Base-by-base conservation (phyloP, 30 jellyfish, hydroid and myxozoan species). In the Sanderia malayensis region DNA sequence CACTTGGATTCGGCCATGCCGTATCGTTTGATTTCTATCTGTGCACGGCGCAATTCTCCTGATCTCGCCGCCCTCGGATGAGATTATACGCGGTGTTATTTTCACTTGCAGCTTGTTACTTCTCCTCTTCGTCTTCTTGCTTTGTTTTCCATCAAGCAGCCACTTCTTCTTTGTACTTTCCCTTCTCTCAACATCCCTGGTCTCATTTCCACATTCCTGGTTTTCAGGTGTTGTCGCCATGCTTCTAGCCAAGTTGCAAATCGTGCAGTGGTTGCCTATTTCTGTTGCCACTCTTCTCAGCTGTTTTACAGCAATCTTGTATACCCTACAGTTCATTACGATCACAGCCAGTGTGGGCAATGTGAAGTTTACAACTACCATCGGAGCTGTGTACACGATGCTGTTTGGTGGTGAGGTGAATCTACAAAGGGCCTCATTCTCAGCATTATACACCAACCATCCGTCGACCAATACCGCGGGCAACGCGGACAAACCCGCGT, bases 401-500 rank as follows among this genome's bases (percentile, higher is more conserved):
- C 87, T 76, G 22, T 44, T 74, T 3, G 79, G 70, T 46, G 47
- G 61, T 8, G 87, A 61, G 4, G 87, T 76, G 64, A 76, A 76
- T 64, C 59, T 64, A 68, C 87, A 76, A 11, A 33, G 44, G 1
- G 87, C 67, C 58, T 76, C 87, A 47, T 76, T 76, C 6, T 67
- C 62, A 7, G 80, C 87, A 34, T 62, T n/a, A 34, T 76, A 76
- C 63, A 59, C 80, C 20, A 76, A 13, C 87, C 87, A 76, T 0
- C 87, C 87, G 26, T 45, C 79, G 20, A 76, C 87, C 22, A 63
- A 59, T 28, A 76, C 87, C 11, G 87, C 87, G 0, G 87, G 87
- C 29, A 76, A 65, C 21, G 87, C 25, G n/a, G 87, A 76, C 24
- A 76, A 67, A 29, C 67, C 62, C n/a, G 87, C 87, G 30, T 76